A percentile compares a stretch with the other conserved stretches of the same genome.
Conservation (phyloP, 2,113 vertebrate genomes). For the Chloebia gouldiae region DNA sequence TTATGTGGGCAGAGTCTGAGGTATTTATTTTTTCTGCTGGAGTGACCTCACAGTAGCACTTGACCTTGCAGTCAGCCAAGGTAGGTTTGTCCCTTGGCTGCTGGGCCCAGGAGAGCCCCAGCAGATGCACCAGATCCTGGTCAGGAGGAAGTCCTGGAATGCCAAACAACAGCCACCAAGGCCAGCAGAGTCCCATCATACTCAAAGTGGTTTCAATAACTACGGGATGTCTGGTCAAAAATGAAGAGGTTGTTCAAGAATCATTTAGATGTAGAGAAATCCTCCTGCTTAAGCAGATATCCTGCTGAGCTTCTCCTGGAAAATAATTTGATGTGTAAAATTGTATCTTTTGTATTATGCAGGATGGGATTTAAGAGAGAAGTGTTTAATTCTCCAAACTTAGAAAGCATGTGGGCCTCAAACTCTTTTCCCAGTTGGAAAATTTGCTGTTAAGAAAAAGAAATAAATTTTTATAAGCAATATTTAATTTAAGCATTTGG, state of each 20-base stretch:
- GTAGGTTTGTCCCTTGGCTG: not conserved
- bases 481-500: constrained; percentile 28
- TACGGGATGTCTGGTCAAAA: not conserved
- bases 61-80: not conserved
- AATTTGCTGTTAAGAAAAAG: not conserved
- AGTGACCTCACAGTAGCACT: not conserved
- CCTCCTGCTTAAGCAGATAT: constrained; percentile 9
- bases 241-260: not conserved
- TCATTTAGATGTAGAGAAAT: not conserved
- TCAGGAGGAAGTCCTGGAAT: not conserved
- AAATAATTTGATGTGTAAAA: not conserved
- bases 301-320: not conserved
- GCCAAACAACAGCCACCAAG: not conserved
- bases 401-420: constrained; percentile 8
- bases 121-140: not conserved
- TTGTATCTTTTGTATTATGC: not conserved
- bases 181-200: not conserved
- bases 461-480: constrained; percentile 36
- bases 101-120: not conserved
- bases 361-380: not conserved
- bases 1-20: not conserved
- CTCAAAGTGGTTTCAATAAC: not conserved
- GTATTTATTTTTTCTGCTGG: not conserved
- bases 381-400: not conserved
- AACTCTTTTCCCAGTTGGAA: constrained; percentile 38